Base-by-base conservation (phyloP, 1,140 invertebrate genomes). In the Caenorhabditis tropicalis region DNA sequence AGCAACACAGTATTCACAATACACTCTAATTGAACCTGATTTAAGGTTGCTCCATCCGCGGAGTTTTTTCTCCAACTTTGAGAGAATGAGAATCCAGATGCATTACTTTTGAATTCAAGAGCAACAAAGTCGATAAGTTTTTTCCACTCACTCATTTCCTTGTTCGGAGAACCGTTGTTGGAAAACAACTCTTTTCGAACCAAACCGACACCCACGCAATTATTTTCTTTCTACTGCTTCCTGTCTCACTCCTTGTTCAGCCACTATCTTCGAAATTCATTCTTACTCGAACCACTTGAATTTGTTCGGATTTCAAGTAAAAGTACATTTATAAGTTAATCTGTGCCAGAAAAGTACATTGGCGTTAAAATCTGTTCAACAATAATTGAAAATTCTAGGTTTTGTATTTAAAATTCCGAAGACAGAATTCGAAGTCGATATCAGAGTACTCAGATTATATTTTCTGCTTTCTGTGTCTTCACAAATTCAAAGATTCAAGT, bases 121-220 rank as follows among this genome's bases (percentile, higher is more conserved):
- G 19, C n/a, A 51, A 5, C n/a, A 51, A 51, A 51, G 48, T 51
- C 7, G 48, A 51, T 15, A 43, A 43, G 39, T 43, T 43, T 12
- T 43, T 43, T 56, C 29, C 24, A 10, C 53, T 27, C 19, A 7
- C 24, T 27, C 53, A 56, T 65, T 65, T 33, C 29, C 58, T 33
- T 65, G 43, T 43, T 33, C 29, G 36, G 24, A 74, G 33, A 74
- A 74, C 10, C 36, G 65, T 43, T 12, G 12, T 74, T 46, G 36
- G 21, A 74, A 74, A 43, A 65, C 58, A 65, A 43, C 65, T 56
- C 53, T 10, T 56, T 56, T 56, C 53, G 36, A 74, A 74, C 65
- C 65, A 43, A 9, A 74, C 27, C 48, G 33, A 43, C 65, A 74
- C 33, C 65, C 36, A 74, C 65, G 21, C 65, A 43, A 74, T 74